Conservation (phyloP, 2,113 vertebrate species). For the Myrmecobius fasciatus region DNA sequence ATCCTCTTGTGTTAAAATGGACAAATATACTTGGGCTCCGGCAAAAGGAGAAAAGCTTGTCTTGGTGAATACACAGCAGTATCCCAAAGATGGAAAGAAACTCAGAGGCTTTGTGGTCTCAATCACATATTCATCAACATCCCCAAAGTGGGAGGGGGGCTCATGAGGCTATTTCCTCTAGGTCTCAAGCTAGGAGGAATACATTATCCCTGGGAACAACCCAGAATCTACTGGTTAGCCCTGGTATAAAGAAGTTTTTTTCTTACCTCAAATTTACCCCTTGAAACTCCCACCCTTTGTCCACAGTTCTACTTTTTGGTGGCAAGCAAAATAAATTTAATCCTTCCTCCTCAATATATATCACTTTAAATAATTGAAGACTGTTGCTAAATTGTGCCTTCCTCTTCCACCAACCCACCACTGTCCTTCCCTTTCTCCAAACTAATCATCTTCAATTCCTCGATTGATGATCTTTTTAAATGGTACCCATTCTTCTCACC, state of each 20-base stretch:
- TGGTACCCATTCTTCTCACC: not conserved
- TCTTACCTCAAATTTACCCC: not conserved
- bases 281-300: not conserved
- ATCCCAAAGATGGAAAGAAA: not conserved
- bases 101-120: not conserved
- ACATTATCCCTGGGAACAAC: not conserved
- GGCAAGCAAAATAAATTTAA: not conserved
- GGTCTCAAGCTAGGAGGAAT: rapidly evolving
- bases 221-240: not conserved
- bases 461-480: not conserved
- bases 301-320: not conserved
- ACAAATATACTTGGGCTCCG: not conserved
- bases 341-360: not conserved
- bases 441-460: not conserved
- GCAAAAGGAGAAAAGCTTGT: not conserved
- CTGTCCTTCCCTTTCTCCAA: not conserved
- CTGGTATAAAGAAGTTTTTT: not conserved
- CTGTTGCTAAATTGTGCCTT: not conserved
- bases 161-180: not conserved
- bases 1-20: not conserved
- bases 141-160: not conserved
- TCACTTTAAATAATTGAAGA: not conserved
- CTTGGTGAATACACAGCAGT: not conserved
- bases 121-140: not conserved
- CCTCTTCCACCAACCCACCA: not conserved